Base-by-base conservation (phyloP, 2,888 invertebrate genomes). In the Eristalinus sepulchralis region DNA sequence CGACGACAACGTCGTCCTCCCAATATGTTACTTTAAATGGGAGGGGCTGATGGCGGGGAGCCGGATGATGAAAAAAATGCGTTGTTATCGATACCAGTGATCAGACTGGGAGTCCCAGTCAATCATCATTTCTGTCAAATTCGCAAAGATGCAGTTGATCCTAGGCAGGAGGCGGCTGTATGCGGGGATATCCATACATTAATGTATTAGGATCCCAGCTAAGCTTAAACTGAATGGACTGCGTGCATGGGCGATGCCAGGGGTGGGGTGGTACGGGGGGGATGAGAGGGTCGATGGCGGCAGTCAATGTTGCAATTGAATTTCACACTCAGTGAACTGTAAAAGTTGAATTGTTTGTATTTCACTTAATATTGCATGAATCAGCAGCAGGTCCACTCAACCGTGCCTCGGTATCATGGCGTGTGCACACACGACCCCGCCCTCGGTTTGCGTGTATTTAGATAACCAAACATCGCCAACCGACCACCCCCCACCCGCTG, bases 281-380 rank as follows among this genome's bases (percentile, higher is more conserved):
- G 1, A n/a, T n/a, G 47, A 6, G 17, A 47, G 8, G 47, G n/a
- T 47, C 47, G 47, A 47, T 47, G 47, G 47, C 47, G 47, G 47
- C 47, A 47, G 47, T 47, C 47, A 47, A 76, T 81, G 73, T 77
- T 85, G 82, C 78, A 82, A 86, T 86, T 68, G 85, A 86, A 86
- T 86, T 82, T 86, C 82, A 86, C 85, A 82, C 85, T 60, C 85
- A 82, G 36, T 86, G 85, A 82, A 70, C 85, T 75, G 85, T 64
- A 78, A 86, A 82, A 78, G 64, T 78, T 82, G 85, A 86, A 86
- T 86, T 86, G 85, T 86, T 86, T 86, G 85, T 82, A 82, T 86
- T 86, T 82, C 82, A 86, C 85, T 86, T 53, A 86, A 86, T 86
- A 86, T 82, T 82, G 78, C 85, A 78, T 78, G 85, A 82, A 75